phyloP scores from a whole-genome alignment of 2,888 invertebrate genomes.

The Diaperis boleti region DNA sequence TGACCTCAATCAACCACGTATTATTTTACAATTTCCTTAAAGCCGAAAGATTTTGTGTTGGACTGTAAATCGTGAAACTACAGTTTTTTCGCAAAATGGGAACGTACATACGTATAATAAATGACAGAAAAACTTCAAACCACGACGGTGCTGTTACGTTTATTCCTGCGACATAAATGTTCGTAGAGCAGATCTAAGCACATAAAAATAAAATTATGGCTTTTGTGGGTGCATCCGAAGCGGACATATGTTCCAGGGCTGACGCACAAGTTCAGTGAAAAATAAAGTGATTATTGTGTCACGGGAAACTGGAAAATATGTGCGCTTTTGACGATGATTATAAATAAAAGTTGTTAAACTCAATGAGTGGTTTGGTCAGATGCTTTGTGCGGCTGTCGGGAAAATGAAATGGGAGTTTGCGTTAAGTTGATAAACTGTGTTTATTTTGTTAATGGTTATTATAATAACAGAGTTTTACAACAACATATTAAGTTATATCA shows the following conservation, averaged over 20 bases:
- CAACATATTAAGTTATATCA: not conserved
- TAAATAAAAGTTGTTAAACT: not conserved
- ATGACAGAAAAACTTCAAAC: slow-evolving; percentile 1
- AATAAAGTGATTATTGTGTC: too few species aligned
- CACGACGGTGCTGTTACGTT: slow-evolving; percentile 2
- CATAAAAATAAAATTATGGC: slow-evolving; percentile 30
- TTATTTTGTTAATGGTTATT: not conserved
- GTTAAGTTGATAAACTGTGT: not conserved
- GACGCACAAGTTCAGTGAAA: slow-evolving; percentile 2
- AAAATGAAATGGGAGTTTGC: not conserved
- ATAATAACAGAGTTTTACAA: not conserved
- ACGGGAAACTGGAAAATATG: too few species aligned
- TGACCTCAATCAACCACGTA: slow-evolving; percentile 21
- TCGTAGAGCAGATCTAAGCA: slow-evolving; percentile 3
- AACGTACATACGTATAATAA: not conserved
- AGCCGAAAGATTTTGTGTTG: not conserved
- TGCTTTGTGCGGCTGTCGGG: not conserved
- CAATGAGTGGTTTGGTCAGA: not conserved
- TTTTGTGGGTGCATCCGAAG: slow-evolving; percentile 4
- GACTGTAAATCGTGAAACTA: slow-evolving; percentile 1
- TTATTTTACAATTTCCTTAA: not conserved
- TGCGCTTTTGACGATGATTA: not conserved
- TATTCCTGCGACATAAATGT: slow-evolving; percentile 4
- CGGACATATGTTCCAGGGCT: slow-evolving; percentile 11
- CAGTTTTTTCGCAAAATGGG: slow-evolving; percentile 12